Evolutionary conservation across 2,888 invertebrate species (phyloP), one percentile per base, ranked within the genome.

Genomic region (Drosophila parthenogenetica): DNA sequence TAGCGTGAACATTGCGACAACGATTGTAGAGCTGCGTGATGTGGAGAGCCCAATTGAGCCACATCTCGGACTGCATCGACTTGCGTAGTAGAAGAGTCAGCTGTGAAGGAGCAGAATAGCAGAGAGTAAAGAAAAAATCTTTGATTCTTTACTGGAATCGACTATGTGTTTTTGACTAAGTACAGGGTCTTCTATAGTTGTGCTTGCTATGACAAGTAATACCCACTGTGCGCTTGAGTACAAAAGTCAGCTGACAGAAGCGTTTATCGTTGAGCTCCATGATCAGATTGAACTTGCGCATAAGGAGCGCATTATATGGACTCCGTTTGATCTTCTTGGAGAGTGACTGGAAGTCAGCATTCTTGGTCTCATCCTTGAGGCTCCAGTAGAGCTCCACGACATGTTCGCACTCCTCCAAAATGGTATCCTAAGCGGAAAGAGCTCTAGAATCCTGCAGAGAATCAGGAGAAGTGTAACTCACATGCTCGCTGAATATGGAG

Each of bases 241-340:
- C 91, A 74, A 91, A 92, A 8, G 90, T 90, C 35, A 92, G 54
- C 69, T 92, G 92, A 48, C 87, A 90, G 68, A 91, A 90, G 19
- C 90, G 80, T 57, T 89, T 83, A 48, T 90, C 90, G 55, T 90
- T 90, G n/a, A 90, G 64, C 55, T 90, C 90, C 85, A 89, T 86
- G 46, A 90, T 77, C 10, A 79, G 70, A 11, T 83, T 79, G 37
- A 89, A 90, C 62, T 90, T 90, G 48, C 81, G 84, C 80, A 91
- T 85, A 13, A 91, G 79, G 60, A 92, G 70, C 7, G 89, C 88
- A 77, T 91, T 92, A 61, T 92, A 92, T 4, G 92, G 91, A 73
- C 91, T 92, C 5, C 92, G 83, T 69, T 92, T 91, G 50, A 92
- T 86, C 78, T 91, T 91, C 78, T 91, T 92, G 3, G 90, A 88